Evolutionary conservation across 2,888 invertebrate genomes (phyloP).

Genomic region (Zele albiditarsus): DNA sequence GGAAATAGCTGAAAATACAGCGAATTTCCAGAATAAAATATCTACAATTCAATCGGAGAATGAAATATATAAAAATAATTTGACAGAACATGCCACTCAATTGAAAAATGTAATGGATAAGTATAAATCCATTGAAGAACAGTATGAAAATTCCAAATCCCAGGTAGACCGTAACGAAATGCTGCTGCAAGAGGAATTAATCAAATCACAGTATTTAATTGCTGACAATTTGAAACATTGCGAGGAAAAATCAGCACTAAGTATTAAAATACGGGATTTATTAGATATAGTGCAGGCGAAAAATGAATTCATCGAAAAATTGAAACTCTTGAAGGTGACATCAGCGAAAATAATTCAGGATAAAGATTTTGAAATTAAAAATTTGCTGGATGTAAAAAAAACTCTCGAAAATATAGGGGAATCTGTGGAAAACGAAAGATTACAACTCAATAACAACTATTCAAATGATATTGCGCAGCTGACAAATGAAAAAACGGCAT

Average conservation of each 20-base stretch:
- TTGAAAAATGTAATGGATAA: neutral
- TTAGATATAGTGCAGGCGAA: conserved; percentile 52
- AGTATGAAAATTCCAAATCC: neutral
- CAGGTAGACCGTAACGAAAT: neutral
- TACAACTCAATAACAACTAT: conserved; percentile 28
- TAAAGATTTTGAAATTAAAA: conserved; percentile 54
- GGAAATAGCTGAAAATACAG: conserved; percentile 72
- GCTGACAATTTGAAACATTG: conserved; percentile 8
- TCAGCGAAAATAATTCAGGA: conserved; percentile 74
- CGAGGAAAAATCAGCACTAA: conserved; percentile 28
- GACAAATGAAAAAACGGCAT: neutral
- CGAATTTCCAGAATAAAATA: conserved; percentile 46
- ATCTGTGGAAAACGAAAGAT: conserved; percentile 29
- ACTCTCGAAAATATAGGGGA: conserved; percentile 35
- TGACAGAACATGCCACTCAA: neutral
- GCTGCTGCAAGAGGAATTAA: neutral
- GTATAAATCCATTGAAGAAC: neutral
- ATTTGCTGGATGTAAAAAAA: conserved; percentile 39
- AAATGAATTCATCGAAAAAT: conserved; percentile 68
- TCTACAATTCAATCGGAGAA: conserved; percentile 2
- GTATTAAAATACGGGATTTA: conserved; percentile 22
- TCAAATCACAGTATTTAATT: neutral
- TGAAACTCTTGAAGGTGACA: conserved; percentile 74
- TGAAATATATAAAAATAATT: neutral
- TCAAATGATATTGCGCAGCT: neutral